These are phyloP conservation scores for Neotoma lepida DNA, from an alignment of 2,113 vertebrate species.

Conservation along the genomic window DNA sequence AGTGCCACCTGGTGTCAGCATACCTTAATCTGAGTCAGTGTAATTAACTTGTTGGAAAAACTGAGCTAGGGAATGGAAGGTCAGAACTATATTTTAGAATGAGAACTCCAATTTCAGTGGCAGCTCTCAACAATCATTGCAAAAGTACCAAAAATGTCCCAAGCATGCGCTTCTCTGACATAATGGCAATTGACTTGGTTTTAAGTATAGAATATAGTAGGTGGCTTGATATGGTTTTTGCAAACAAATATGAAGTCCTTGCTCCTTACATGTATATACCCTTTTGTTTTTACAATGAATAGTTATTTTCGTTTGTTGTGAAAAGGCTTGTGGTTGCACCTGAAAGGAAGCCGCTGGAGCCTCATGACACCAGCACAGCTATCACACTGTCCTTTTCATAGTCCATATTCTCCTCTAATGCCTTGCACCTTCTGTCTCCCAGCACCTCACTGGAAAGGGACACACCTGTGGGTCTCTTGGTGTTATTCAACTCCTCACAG, in stretches of 20 bases:
- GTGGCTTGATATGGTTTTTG: constrained; percentile 73
- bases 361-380: constrained; percentile 70
- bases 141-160: constrained; percentile 65
- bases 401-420: constrained; percentile 30
- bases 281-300: constrained; percentile 52
- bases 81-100: constrained; percentile 22
- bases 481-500: constrained; percentile 81
- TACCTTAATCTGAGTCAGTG: constrained; percentile 39
- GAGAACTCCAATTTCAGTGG: constrained; percentile 42
- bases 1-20: constrained; percentile 54
- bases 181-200: constrained; percentile 59
- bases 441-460: constrained; percentile 80
- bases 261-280: constrained; percentile 16
- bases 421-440: constrained; percentile 49
- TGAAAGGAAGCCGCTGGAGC: constrained; percentile 72
- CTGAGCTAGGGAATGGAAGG: not conserved
- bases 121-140: constrained; percentile 42
- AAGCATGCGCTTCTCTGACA: constrained; percentile 58
- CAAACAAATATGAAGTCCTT: not conserved
- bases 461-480: constrained; percentile 84
- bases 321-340: constrained; percentile 35
- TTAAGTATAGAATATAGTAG: constrained; percentile 65
- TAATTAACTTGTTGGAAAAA: not conserved
- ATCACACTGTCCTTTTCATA: constrained; percentile 54
- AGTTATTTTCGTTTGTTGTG: constrained; percentile 72